Percentiles rank a stretch among this genome's conserved stretches.
phyloP scores from a whole-genome alignment of 2,888 invertebrate species.

The Acanthosepion esculentum region DNA sequence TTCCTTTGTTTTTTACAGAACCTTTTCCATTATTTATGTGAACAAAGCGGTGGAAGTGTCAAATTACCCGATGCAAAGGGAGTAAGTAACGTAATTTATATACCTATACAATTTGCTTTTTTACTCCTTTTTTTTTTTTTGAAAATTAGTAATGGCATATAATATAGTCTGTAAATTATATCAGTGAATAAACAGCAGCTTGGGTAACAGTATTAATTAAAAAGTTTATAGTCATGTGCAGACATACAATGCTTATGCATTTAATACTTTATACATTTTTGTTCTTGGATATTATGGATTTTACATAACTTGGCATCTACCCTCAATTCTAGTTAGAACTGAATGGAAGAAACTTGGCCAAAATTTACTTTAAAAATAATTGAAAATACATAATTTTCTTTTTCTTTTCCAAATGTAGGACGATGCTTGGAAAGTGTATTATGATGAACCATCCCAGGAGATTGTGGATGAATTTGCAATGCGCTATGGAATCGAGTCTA shows the following conservation, averaged over 20 bases:
- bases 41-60: slow-evolving; percentile 88
- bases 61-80: slow-evolving; percentile 92
- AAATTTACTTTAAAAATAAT: no score
- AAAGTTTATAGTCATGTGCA: no score
- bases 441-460: slow-evolving; percentile 97
- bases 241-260: no score
- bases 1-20: slow-evolving; percentile 78
- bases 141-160: background rate
- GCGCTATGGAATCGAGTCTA: slow-evolving; percentile 99
- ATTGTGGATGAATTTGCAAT: slow-evolving; percentile 99
- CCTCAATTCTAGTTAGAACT: no score
- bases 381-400: slow-evolving; percentile 24
- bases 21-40: slow-evolving; percentile 97
- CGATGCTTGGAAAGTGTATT: slow-evolving; percentile 99
- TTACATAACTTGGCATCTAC: no score
- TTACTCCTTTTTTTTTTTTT: no score
- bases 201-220: no score
- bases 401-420: slow-evolving; percentile 79
- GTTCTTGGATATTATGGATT: no score
- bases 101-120: background rate
- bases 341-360: no score
- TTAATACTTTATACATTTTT: no score
- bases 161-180: background rate
- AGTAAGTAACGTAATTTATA: slow-evolving; percentile 67
- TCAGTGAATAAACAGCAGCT: no score